Base-by-base conservation (phyloP, 2,888 invertebrate genomes). In the Luperina nickerlii region DNA sequence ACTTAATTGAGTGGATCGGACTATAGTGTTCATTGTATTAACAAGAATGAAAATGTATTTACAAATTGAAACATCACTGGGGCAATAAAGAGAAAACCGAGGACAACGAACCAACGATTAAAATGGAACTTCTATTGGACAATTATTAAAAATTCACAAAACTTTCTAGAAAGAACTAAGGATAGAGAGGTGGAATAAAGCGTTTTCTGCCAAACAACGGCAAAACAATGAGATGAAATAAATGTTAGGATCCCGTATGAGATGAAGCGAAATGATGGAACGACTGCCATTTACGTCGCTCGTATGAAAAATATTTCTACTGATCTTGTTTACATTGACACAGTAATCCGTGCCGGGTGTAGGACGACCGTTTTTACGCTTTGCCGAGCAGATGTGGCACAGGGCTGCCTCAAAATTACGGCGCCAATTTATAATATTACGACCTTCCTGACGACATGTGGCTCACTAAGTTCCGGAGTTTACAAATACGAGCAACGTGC, bases 311-410 rank as follows among this genome's bases (percentile, higher is more conserved):
- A 95, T 95, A 95, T 95, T 94, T 94, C 91, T 86, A 92, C 93
- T 94, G 94, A 94, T 95, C 94, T 94, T 95, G 95, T 95, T 95
- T 95, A 95, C 94, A 95, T 95, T 94, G 95, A 95, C 93, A 93
- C 91, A 90, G 92, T 95, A 94, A 95, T 95, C 95, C 92, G 90
- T 82, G 85, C 87, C 86, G 87, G 89, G 89, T 88, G 88, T 87
- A 87, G 89, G 87, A 87, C 88, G 87, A 83, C 75, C 91, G 91
- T 93, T 94, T 94, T 94, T 93, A 92, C 92, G 93, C 92, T 89
- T 89, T 91, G 84, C 90, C 87, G 91, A 93, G 88, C 94, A 93
- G 92, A 92, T 92, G 93, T 89, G 90, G 87, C 80, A 68, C 84
- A 91, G 90, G 91, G 90, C 62, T 90, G 90, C 83, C 88, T 82